A percentile compares a stretch with the other conserved stretches of the same genome.
Conservation (phyloP, 1,140 invertebrate species). For the Trissolcus basalis region DNA sequence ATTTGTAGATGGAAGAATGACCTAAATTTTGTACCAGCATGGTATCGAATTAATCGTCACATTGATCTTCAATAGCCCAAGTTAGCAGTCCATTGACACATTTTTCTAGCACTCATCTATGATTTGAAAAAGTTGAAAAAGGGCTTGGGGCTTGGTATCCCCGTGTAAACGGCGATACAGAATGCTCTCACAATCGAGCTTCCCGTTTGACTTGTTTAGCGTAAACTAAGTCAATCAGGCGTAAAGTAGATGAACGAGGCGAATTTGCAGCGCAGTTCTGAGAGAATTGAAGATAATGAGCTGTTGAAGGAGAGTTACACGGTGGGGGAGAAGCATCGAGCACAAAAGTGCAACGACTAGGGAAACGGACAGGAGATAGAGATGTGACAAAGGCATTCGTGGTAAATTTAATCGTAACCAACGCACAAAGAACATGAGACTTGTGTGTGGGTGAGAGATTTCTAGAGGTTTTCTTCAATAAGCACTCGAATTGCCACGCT, state of each 20-base stretch:
- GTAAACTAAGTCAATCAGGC: conserved; percentile 45
- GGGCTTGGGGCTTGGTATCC: too few species aligned
- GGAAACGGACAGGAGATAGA: conserved; percentile 13
- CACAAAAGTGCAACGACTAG: conserved; percentile 32
- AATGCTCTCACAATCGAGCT: conserved; percentile 30
- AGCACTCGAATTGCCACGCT: too few species aligned
- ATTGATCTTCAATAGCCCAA: background rate
- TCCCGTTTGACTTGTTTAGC: conserved; percentile 40
- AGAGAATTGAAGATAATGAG: conserved; percentile 31
- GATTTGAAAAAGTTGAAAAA: background rate
- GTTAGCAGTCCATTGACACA: conserved; percentile 4
- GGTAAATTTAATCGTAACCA: conserved; percentile 27
- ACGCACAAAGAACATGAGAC: conserved; percentile 22
- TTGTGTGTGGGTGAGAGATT: conserved; percentile 25
- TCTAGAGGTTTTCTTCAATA: conserved; percentile 28
- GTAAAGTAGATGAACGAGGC: conserved; percentile 47
- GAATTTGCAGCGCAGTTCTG: conserved; percentile 30
- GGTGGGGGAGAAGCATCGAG: background rate
- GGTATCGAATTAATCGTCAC: background rate
- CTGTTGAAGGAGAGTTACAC: conserved; percentile 6
- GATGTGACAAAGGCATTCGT: conserved; percentile 27
- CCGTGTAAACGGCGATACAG: background rate
- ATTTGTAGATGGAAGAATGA: too few species aligned
- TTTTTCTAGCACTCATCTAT: background rate
- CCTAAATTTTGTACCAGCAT: too few species aligned